Evolutionary conservation across 2,888 invertebrate genomes (phyloP), one percentile per base, ranked within the genome.

Genomic region (Oligia fasciuncula): DNA sequence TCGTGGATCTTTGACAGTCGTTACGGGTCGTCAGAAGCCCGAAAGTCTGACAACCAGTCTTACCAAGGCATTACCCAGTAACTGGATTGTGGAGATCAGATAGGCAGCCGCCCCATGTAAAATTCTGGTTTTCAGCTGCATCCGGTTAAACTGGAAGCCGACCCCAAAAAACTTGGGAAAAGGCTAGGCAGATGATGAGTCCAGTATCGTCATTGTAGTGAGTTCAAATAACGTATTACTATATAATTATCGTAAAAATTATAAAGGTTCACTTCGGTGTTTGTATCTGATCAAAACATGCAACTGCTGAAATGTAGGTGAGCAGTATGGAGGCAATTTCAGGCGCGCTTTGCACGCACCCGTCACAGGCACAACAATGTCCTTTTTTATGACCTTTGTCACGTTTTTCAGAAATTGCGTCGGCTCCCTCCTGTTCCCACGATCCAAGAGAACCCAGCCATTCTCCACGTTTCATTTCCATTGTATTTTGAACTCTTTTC

Each of bases 351-450:
- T 77, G 76, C 87, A 85, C 85, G 88, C 86, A 83, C 81, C 80
- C 81, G 85, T 88, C 89, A 76, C 87, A 79, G 85, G 67, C 73
- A 80, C 74, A 86, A 87, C 85, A 84, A 78, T 90, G 89, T 90
- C 90, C 90, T 92, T 92, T 93, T 94, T 94, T 93, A 93, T 93
- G 93, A 92, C 87, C 90, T 92, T 92, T 93, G 94, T 93, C 94
- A 93, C 94, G 93, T 93, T 93, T 93, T 92, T 90, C 89, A 90
- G 92, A 93, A 93, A 94, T 94, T 93, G 93, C 92, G 86, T 90
- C 87, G 86, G 87, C 86, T 89, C 89, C 86, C 85, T 87, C 81
- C 85, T 88, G 80, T 87, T 89, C 87, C 85, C 87, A 83, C 90
- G 89, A 90, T 89, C 90, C 90, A 90, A 91, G 90, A 85, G 90